Evolutionary conservation across 1,140 invertebrate genomes (phyloP).

Genomic region (Vanessa atalanta): DNA sequence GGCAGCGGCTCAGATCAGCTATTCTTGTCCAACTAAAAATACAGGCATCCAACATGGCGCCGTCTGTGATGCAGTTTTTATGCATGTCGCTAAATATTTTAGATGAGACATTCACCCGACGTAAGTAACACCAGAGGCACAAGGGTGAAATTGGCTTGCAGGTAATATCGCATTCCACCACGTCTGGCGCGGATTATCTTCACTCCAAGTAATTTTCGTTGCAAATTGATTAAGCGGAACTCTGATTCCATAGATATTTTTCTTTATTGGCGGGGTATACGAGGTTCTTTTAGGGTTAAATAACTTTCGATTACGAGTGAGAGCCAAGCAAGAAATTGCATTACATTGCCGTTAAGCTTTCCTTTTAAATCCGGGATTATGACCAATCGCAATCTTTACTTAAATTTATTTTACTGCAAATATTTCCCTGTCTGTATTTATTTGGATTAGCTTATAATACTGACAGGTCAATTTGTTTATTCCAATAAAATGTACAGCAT

Average conservation of each 20-base stretch:
- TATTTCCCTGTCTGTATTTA: neutral
- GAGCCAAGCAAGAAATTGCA: conserved; percentile 28
- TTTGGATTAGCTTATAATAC: conserved; percentile 12
- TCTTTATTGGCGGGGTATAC: conserved; percentile 37
- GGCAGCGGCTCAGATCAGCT: conserved; percentile 55
- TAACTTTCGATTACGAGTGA: conserved; percentile 40
- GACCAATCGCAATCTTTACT: neutral
- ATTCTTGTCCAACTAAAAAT: conserved; percentile 72
- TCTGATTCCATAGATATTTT: conserved; percentile 52
- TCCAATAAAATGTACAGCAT: conserved; percentile 11
- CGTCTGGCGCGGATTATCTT: conserved; percentile 52
- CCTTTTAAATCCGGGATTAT: conserved; percentile 29
- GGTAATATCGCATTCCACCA: conserved; percentile 44
- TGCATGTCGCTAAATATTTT: conserved; percentile 61
- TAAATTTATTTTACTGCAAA: neutral
- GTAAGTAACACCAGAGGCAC: conserved; percentile 2
- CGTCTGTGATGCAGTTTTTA: conserved; percentile 68
- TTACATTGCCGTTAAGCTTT: conserved; percentile 24
- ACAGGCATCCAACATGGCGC: conserved; percentile 55
- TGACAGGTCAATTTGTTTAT: conserved; percentile 5
- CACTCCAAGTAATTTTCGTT: conserved; percentile 49
- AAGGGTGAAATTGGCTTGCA: conserved; percentile 30
- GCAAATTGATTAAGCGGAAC: conserved; percentile 59
- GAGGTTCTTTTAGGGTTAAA: conserved; percentile 34
- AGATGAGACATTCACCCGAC: conserved; percentile 20